Conservation (phyloP, 2,888 invertebrate species). For the Dasypogon diadema region DNA sequence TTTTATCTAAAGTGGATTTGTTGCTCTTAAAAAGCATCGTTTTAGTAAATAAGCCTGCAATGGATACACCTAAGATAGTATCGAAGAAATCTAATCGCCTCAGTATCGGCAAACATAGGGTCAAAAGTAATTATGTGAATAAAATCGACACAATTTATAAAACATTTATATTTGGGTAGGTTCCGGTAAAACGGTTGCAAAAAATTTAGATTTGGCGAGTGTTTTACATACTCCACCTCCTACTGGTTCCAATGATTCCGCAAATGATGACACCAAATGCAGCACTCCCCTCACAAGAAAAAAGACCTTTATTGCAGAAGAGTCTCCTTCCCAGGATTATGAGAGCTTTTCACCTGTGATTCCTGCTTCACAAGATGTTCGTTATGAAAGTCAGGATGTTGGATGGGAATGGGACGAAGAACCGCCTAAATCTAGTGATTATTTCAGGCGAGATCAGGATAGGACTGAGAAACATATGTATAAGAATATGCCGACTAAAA, state of each 20-base stretch:
- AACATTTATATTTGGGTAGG: not conserved
- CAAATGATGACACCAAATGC: not conserved
- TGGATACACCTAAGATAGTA: not conserved
- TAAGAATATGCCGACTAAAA: not conserved
- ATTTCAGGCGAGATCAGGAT: not conserved
- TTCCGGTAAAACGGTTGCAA: not conserved
- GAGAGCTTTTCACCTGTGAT: not conserved
- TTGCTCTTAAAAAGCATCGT: too few relatives aligned
- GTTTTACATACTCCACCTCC: conserved; percentile 12
- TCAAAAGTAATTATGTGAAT: not conserved
- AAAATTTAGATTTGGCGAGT: not conserved
- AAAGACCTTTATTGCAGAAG: not conserved
- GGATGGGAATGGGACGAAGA: conserved; percentile 31
- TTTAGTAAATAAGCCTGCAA: not conserved
- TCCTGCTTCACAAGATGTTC: not conserved
- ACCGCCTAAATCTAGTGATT: not conserved
- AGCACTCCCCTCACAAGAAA: not conserved
- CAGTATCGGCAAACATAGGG: not conserved
- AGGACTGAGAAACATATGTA: not conserved
- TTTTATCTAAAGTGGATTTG: too few relatives aligned
- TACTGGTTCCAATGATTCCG: not conserved
- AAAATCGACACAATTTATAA: not conserved
- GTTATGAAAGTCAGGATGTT: not conserved
- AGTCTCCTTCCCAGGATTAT: conserved; percentile 3
- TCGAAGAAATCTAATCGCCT: not conserved